phyloP scores from a whole-genome alignment of 2,113 vertebrate species.

The Corythornis vintsioides region DNA sequence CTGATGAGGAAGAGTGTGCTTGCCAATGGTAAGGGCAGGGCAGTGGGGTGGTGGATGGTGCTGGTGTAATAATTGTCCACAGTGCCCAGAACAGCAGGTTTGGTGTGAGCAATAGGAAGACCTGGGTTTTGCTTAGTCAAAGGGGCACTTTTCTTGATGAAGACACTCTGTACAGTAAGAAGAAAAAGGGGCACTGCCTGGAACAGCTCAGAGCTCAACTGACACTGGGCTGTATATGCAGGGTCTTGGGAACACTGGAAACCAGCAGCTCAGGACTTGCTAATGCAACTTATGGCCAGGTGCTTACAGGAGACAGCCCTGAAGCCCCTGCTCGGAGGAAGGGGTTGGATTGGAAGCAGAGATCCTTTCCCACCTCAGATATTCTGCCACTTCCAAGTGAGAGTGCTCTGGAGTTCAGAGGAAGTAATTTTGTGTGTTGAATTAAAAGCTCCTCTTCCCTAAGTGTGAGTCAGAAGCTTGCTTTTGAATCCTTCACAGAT shows the following conservation, averaged over 20 bases:
- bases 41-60: background rate
- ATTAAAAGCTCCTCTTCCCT: background rate
- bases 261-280: background rate
- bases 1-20: background rate
- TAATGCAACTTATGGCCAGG: background rate
- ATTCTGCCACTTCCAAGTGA: background rate
- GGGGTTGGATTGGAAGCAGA: fast-evolving
- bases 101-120: background rate
- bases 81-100: background rate
- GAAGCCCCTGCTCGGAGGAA: background rate
- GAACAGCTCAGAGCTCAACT: background rate
- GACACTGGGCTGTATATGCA: background rate
- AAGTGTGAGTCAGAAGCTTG: background rate
- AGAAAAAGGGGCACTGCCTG: background rate
- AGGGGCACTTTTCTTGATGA: background rate
- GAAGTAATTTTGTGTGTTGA: background rate
- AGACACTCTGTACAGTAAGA: background rate
- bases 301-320: background rate
- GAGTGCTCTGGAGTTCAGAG: background rate
- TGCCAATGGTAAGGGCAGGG: background rate
- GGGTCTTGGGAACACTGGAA: fast-evolving
- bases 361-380: background rate
- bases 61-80: background rate
- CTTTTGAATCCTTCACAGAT: background rate
- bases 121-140: background rate